phyloP scores from a whole-genome alignment of 2,888 invertebrate genomes.

The Smittia sp. region DNA sequence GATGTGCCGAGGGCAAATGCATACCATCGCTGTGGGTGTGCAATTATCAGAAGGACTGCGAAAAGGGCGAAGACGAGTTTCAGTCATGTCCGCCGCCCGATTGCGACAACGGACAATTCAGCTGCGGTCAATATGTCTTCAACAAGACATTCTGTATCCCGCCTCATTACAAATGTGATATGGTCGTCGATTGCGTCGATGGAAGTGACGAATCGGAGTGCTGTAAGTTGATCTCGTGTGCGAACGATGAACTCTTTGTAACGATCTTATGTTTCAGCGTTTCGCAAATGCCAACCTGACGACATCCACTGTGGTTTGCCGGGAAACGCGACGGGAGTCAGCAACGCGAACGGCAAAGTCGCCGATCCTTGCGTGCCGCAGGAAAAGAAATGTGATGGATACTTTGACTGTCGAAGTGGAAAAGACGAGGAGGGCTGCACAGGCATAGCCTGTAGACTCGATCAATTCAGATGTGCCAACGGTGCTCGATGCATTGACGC shows the following conservation, averaged over 20 bases:
- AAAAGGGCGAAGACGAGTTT: slow-evolving; percentile 87
- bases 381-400: slow-evolving; percentile 88
- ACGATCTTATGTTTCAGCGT: slow-evolving; percentile 58
- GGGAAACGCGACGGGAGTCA: slow-evolving; percentile 57
- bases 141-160: slow-evolving; percentile 96
- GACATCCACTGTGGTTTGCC: slow-evolving; percentile 83
- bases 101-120: slow-evolving; percentile 86
- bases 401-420: slow-evolving; percentile 79
- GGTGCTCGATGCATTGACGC: slow-evolving; percentile 79
- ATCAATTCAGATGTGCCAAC: slow-evolving; percentile 81
- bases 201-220: slow-evolving; percentile 94
- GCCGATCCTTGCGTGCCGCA: slow-evolving; percentile 82
- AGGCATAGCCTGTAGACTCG: slow-evolving; percentile 69
- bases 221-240: slow-evolving; percentile 76
- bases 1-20: slow-evolving; percentile 82
- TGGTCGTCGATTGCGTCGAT: slow-evolving; percentile 91
- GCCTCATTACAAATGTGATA: slow-evolving; percentile 90
- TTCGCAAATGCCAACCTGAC: slow-evolving; percentile 79
- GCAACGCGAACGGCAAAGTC: slow-evolving; percentile 52
- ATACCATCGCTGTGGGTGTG: slow-evolving; percentile 84
- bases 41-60: slow-evolving; percentile 93
- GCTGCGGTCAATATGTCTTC: slow-evolving; percentile 90
- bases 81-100: slow-evolving; percentile 90
- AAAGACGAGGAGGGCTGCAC: slow-evolving; percentile 77
- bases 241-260: slow-evolving; percentile 13